Base-by-base conservation (phyloP, 2,797 vertebrate genomes). In the Clarias platycephalus region DNA sequence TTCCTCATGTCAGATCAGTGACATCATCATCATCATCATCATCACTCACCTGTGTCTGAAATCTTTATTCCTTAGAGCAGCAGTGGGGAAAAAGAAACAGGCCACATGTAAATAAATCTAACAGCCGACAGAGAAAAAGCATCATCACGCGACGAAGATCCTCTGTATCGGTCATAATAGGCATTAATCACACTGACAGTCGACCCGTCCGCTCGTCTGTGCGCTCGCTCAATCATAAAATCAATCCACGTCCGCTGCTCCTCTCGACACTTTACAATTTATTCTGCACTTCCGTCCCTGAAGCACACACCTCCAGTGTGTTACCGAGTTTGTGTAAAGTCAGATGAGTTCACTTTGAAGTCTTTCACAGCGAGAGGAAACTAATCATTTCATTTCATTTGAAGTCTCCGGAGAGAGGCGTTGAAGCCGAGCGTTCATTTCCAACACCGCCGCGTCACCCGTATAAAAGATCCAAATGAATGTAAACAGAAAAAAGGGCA, bases 31-130 rank as follows among this genome's bases (percentile, higher is more conserved):
- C 49, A 53, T 53, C 49, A 53, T 53, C 49, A 53, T 13, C 49
- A 3, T 70, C 67, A 94, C 97, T 96, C 97, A 99, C 98, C 98
- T 99, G 96, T 99, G 98, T 96, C 97, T 97, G 96, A 99, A 99
- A 96, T 99, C 98, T 96, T 99, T 99, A 97, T 99, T 99, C 97
- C 98, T 99, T 96, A 88, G 89, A 91, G 91, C 90, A 78, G 79
- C 84, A 85, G 10, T 18, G 57, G 40, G 57, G 2, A 28, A 62
- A 60, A 15, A 37, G 16, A 68, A 34, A 77, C 20, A 57, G 55
- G 10, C 2, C 24, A 40, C 37, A 60, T 34, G 26, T 68, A 85
- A 88, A 57, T 15, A 83, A 28, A 64, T 37, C 37, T 34, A 5
- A 49, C n/a, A 37, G 60, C 37, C 22, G 24, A 83, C 26, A 75